phyloP scores from a whole-genome alignment of 2,797 vertebrate species.

The Lagorchestes hirsutus region DNA sequence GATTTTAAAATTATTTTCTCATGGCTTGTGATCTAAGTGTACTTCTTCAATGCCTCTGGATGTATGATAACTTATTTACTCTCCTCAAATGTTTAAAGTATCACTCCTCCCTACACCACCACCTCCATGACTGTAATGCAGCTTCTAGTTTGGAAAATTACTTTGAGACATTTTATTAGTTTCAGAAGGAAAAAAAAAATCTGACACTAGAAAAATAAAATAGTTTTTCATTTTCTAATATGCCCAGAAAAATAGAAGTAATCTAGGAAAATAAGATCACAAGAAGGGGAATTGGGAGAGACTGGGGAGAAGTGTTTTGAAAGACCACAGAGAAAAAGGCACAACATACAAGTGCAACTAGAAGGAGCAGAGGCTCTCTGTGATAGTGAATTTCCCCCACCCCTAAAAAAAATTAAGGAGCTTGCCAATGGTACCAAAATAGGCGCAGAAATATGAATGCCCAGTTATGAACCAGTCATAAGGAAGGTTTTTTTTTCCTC shows the following conservation, averaged over 20 bases:
- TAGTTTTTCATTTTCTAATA: conserved; percentile 18
- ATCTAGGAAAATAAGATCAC: background rate
- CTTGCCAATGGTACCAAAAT: conserved; percentile 60
- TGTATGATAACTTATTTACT: conserved; percentile 2
- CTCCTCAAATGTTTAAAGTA: background rate
- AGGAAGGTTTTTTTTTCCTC: conserved; percentile 57
- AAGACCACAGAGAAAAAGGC: conserved; percentile 60
- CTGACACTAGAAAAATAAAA: background rate
- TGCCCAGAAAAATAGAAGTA: background rate
- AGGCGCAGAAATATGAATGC: conserved; percentile 59
- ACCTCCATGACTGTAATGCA: conserved; percentile 44
- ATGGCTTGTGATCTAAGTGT: background rate
- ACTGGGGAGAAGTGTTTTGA: conserved; percentile 45
- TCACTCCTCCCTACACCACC: background rate
- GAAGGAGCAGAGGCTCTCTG: background rate
- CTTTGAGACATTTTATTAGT: conserved; percentile 53
- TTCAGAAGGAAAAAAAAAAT: conserved; percentile 66
- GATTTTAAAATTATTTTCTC: conserved; percentile 5
- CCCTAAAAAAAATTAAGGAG: background rate
- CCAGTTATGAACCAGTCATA: conserved; percentile 68
- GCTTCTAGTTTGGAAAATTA: conserved; percentile 62
- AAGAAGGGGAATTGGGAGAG: background rate
- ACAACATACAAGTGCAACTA: conserved; percentile 24
- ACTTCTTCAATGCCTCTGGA: background rate
- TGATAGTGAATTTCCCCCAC: background rate